Evolutionary conservation across 2,113 vertebrate species (phyloP).

Genomic region (Poicephalus meyeri): DNA sequence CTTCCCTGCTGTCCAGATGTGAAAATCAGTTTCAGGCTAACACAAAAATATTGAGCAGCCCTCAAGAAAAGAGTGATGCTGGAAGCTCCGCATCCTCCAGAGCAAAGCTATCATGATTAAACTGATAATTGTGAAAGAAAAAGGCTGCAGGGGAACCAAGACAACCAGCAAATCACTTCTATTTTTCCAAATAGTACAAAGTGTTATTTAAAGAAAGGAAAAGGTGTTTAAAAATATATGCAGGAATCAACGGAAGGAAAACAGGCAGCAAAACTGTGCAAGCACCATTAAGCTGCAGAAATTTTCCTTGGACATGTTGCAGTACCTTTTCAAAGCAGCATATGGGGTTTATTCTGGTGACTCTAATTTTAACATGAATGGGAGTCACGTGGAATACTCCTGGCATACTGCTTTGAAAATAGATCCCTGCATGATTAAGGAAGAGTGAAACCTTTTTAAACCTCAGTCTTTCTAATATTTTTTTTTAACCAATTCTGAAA

Average conservation of each 20-base stretch:
- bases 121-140: not conserved
- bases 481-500: not conserved
- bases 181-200: not conserved
- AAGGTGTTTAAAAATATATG: not conserved
- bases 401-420: conserved; percentile 59
- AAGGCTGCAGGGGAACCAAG: not conserved
- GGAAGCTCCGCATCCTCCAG: not conserved
- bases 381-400: conserved; percentile 60
- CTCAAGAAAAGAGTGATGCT: not conserved
- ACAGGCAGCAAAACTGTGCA: not conserved
- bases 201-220: not conserved
- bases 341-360: conserved; percentile 69
- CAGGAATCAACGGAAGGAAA: conserved; percentile 6
- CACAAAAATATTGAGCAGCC: not conserved
- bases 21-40: not conserved
- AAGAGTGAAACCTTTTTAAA: conserved; percentile 43
- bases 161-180: conserved; percentile 4
- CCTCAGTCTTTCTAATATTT: not conserved
- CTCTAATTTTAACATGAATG: conserved; percentile 73
- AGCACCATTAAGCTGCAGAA: conserved; percentile 32
- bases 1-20: not conserved
- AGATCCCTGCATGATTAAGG: conserved; percentile 48
- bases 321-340: conserved; percentile 65
- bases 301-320: conserved; percentile 49
- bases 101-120: not conserved